Percentiles rank a stretch among this genome's conserved stretches.
phyloP scores from a whole-genome alignment of 2,888 invertebrate genomes.

The Trisateles emortualis region DNA sequence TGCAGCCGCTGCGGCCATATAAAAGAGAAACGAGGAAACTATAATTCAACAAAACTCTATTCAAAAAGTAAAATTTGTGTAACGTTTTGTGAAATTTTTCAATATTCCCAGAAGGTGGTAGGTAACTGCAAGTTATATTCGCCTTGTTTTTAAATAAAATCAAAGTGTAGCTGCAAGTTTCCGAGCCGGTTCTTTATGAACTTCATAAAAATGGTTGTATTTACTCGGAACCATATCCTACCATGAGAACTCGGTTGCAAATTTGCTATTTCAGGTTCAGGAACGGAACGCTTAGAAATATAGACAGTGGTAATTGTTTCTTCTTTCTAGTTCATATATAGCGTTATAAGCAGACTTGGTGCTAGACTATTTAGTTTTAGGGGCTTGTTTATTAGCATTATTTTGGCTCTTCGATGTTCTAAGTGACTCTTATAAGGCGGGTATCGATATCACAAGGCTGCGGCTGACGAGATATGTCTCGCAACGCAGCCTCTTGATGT shows the following conservation, averaged over 20 bases:
- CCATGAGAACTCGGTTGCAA: conserved; percentile 14
- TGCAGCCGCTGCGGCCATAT: not conserved
- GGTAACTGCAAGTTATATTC: conserved; percentile 55
- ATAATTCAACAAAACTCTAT: conserved; percentile 10
- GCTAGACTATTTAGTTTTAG: not conserved
- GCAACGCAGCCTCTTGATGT: too few relatives aligned
- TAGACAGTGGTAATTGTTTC: not conserved
- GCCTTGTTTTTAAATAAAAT: conserved; percentile 63
- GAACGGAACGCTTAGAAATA: too few relatives aligned
- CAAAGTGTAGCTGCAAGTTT: conserved; percentile 55
- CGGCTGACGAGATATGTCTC: too few relatives aligned
- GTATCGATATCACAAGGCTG: too few relatives aligned
- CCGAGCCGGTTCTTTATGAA: conserved; percentile 55
- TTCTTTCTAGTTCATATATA: too few relatives aligned
- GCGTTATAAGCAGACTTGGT: not conserved
- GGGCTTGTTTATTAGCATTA: not conserved
- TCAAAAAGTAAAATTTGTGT: conserved; percentile 14
- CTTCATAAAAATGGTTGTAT: conserved; percentile 59
- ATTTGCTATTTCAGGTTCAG: not conserved
- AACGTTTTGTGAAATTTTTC: conserved; percentile 48
- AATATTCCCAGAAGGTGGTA: conserved; percentile 46
- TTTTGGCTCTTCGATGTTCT: too few relatives aligned
- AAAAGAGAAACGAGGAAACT: not conserved
- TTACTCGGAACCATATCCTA: conserved; percentile 37
- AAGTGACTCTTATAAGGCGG: too few relatives aligned